Evolutionary conservation across 2,113 vertebrate species (phyloP).

Genomic region (Circaetus cinerascens): DNA sequence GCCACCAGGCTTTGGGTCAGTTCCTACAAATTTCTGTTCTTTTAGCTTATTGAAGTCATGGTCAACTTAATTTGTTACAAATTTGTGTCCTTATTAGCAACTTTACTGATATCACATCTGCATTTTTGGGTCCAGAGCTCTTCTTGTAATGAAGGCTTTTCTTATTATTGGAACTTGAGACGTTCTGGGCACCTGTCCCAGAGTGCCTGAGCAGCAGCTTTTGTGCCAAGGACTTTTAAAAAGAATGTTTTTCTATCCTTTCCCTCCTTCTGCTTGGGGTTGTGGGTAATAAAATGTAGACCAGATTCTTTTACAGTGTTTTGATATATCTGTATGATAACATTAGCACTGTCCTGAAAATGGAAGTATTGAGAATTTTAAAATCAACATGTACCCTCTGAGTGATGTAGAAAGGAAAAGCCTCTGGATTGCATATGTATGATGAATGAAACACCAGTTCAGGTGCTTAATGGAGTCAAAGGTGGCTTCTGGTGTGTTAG

Average conservation of each 20-base stretch:
- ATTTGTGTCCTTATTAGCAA: background rate
- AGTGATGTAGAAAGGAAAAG: background rate
- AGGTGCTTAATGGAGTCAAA: background rate
- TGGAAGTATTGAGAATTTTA: background rate
- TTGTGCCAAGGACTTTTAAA: constrained; percentile 39
- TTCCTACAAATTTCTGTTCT: background rate
- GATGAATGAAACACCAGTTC: background rate
- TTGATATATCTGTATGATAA: background rate
- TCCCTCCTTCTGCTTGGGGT: background rate
- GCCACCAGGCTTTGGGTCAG: background rate
- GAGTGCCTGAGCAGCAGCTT: constrained; percentile 43
- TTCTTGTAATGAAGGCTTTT: constrained; percentile 15
- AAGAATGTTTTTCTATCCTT: constrained; percentile 53
- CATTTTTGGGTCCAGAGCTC: constrained; percentile 19
- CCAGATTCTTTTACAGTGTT: background rate
- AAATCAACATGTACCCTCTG: background rate
- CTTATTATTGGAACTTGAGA: constrained; percentile 55
- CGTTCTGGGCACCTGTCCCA: constrained; percentile 57
- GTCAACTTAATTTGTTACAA: background rate
- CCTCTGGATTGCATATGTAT: background rate
- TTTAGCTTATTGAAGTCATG: background rate
- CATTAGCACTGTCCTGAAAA: background rate
- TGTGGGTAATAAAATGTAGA: constrained; percentile 34
- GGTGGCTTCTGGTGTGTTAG: background rate
- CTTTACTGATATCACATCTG: constrained; percentile 17